Evolutionary conservation across 2,113 vertebrate genomes (phyloP).

Genomic region (Rana temporaria): DNA sequence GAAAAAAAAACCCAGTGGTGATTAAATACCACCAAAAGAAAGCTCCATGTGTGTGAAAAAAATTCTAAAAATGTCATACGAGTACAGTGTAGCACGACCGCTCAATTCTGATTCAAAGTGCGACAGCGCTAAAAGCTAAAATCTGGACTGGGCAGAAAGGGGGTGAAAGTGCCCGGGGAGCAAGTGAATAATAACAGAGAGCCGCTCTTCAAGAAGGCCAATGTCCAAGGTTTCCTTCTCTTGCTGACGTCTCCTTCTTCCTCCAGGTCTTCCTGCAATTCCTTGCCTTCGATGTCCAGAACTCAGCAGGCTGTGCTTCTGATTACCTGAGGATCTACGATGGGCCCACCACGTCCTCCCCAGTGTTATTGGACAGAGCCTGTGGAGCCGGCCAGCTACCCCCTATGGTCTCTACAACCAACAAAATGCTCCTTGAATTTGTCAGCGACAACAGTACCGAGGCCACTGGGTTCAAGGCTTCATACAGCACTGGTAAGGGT

Average conservation of each 20-base stretch:
- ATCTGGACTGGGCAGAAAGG: too few relatives aligned
- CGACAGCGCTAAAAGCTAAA: too few relatives aligned
- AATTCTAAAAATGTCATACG: too few relatives aligned
- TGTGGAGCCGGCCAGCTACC: conserved; percentile 21
- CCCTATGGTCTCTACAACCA: conserved; percentile 4
- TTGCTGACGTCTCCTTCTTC: background rate
- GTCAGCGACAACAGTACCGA: background rate
- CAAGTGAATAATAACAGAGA: too few relatives aligned
- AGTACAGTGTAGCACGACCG: too few relatives aligned
- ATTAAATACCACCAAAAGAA: too few relatives aligned
- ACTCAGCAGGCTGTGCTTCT: conserved; percentile 18
- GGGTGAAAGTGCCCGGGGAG: too few relatives aligned
- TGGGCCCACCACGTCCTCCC: background rate
- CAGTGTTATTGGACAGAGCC: conserved; percentile 27
- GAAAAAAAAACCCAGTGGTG: too few relatives aligned
- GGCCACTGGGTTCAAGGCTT: conserved; percentile 33
- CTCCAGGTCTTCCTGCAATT: conserved; percentile 45
- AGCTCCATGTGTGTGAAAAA: too few relatives aligned
- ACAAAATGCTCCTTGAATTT: conserved; percentile 43
- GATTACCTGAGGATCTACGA: conserved; percentile 54
- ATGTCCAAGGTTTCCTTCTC: background rate
- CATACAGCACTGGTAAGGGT: conserved; percentile 31
- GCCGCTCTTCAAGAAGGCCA: too few relatives aligned
- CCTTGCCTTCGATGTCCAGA: conserved; percentile 30
- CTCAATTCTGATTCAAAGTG: too few relatives aligned